Conservation (phyloP, 2,797 vertebrate species). For the Sebastes hubbsi region DNA sequence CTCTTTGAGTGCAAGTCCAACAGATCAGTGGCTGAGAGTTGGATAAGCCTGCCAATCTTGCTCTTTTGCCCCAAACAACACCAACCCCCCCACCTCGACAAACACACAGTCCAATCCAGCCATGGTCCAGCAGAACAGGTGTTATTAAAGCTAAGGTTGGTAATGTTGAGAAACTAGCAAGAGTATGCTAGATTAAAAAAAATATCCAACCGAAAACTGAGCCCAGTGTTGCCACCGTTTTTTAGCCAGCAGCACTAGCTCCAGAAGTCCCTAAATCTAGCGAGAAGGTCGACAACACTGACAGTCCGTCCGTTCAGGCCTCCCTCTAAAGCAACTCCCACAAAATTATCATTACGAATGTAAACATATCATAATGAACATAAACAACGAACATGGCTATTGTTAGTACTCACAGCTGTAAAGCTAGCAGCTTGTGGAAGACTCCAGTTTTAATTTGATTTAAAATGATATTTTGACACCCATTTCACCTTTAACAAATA, state of each 20-base stretch:
- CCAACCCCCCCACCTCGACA: background rate
- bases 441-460: too few relatives aligned
- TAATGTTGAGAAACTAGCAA: background rate
- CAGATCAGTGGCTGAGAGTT: slow-evolving; percentile 52
- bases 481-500: too few relatives aligned
- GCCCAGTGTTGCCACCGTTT: background rate
- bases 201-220: background rate
- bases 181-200: background rate
- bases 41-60: slow-evolving; percentile 35
- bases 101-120: background rate
- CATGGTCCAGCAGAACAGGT: background rate
- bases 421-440: too few relatives aligned
- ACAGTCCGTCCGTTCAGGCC: too few relatives aligned
- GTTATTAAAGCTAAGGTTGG: background rate
- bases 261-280: too few relatives aligned
- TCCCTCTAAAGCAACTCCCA: too few relatives aligned
- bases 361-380: background rate
- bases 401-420: background rate
- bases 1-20: slow-evolving; percentile 48
- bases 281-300: too few relatives aligned
- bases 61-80: background rate
- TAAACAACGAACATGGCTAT: background rate
- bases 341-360: background rate
- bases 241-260: too few relatives aligned
- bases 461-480: too few relatives aligned